Base-by-base conservation (phyloP, 2,113 vertebrate species). In the Cynoglossus semilaevis region DNA sequence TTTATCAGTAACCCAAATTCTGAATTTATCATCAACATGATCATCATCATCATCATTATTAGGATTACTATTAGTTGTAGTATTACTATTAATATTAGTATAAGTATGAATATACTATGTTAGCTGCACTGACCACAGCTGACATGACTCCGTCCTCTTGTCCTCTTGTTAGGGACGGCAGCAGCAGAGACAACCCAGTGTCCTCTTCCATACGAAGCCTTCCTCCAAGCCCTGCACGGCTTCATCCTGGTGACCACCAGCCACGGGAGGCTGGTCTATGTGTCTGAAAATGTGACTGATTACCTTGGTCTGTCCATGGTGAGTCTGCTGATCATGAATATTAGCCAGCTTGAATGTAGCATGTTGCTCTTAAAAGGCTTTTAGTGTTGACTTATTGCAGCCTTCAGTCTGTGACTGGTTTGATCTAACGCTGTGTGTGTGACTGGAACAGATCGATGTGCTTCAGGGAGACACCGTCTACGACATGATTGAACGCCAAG, bases 301-400 rank as follows among this genome's bases (percentile, higher is more conserved):
- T 87, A 92, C 53, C 89, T 94, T 8, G 92, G 93, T 1, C 74
- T 91, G 60, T 93, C 93, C 0, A 76, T 92, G 93, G 94, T 94
- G 80, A 87, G 91, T 54, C 8, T 1, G 13, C 9, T 29, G 6
- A 15, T 48, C 14, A 38, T 6, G 5, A 15, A 14, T 10, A 13
- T 10, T 18, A 13, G 38, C 43, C 15, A 34, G 41, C 37, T 38
- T 12, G 12, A 38, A 7, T 42, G 41, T 42, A 13, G 41, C 12
- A 15, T 37, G 16, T 53, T 10, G 6, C 2, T 9, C 15, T 18
- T 14, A 5, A 1, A 15, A 13, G 10, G 9, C 12, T 41, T 8
- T 55, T 59, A 7, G 8, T 22, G 19, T n/a, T 53, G 54, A 2
- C 5, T 4, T 58, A 18, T 19, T 53, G 4, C 11, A 22, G 7